A percentile compares a stretch with the other conserved stretches of the same genome.
These are phyloP conservation scores for Vollenhovia emeryi DNA, from an alignment of 1,140 invertebrate genomes.

Conservation along the genomic window DNA sequence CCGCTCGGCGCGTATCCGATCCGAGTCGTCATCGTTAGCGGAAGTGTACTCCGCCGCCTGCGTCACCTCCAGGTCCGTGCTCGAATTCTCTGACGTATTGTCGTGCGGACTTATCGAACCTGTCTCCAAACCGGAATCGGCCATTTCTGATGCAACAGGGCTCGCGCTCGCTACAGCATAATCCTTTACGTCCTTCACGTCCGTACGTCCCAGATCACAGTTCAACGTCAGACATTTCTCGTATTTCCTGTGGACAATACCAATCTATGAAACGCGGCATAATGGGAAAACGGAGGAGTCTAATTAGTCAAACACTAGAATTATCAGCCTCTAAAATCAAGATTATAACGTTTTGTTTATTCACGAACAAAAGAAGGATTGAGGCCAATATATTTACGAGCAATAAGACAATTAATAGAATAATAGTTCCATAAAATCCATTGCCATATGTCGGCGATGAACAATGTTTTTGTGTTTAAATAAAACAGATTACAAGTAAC, in stretches of 20 bases:
- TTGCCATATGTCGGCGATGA: too few species aligned
- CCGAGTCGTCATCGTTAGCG: slow-evolving; percentile 87
- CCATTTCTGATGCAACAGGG: slow-evolving; percentile 82
- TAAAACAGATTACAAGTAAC: too few species aligned
- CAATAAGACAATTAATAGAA: too few species aligned
- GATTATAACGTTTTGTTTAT: too few species aligned
- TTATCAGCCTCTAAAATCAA: not conserved
- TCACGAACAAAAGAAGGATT: too few species aligned
- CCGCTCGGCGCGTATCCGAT: slow-evolving; percentile 64
- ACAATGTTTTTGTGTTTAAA: too few species aligned
- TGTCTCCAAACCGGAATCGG: slow-evolving; percentile 87
- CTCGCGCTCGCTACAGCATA: slow-evolving; percentile 53
- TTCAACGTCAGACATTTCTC: slow-evolving; percentile 53
- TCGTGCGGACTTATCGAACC: slow-evolving; percentile 85
- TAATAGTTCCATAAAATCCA: too few species aligned
- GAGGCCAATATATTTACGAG: too few species aligned
- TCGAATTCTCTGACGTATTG: slow-evolving; percentile 83
- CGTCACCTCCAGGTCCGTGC: slow-evolving; percentile 82
- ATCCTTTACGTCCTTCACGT: slow-evolving; percentile 32
- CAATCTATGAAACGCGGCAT: not conserved
- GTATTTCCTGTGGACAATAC: slow-evolving; percentile 59
- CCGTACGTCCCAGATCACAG: not conserved
- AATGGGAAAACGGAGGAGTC: not conserved
- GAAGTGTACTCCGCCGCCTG: slow-evolving; percentile 89
- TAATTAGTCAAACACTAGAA: slow-evolving; percentile 1